Base-by-base conservation (phyloP, 2,888 invertebrate species). In the Machimus rusticus region DNA sequence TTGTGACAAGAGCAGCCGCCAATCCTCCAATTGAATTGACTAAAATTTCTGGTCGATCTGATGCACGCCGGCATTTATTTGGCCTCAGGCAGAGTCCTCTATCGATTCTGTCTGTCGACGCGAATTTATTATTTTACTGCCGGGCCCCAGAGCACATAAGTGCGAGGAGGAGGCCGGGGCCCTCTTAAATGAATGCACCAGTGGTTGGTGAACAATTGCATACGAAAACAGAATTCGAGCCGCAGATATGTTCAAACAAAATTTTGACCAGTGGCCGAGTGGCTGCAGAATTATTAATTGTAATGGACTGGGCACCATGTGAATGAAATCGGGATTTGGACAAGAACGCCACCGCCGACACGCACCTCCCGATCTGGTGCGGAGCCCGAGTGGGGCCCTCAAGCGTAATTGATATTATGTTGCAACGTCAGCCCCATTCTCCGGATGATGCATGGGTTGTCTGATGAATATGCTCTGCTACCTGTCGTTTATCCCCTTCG, bases 251-350 rank as follows among this genome's bases (percentile, higher is more conserved):
- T 28, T 55, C 81, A 81, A 81, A 81, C n/a, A 55, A 66, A 81
- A 55, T 81, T 55, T 81, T 51, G 66, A 81, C 31, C 51, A 81
- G 55, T 66, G n/a, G 39, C 39, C 39, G 12, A 39, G 55, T 23
- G 28, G 81, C 5, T n/a, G 28, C 55, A 31, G 51, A 81, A 81
- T 81, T 81, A 81, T 81, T 81, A 81, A 81, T 81, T 55, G 81
- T 81, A 81, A 81, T 81, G 81, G 81, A 81, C 81, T 28, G 28
- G 23, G 31, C 55, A 55, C 66, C 55, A 55, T 81, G 51, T 31
- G 81, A 78, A 81, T 81, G 51, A 55, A 55, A 34, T 81, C 31
- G 19, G 55, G 55, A 66, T 66, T 66, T 66, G 12, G 1, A 23
- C 23, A 66, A 66, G 66, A 28, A 39, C 39, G 39, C 39, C 39